These are phyloP conservation scores for Merops nubicus DNA, from an alignment of 2,113 vertebrate species.

Conservation along the genomic window DNA sequence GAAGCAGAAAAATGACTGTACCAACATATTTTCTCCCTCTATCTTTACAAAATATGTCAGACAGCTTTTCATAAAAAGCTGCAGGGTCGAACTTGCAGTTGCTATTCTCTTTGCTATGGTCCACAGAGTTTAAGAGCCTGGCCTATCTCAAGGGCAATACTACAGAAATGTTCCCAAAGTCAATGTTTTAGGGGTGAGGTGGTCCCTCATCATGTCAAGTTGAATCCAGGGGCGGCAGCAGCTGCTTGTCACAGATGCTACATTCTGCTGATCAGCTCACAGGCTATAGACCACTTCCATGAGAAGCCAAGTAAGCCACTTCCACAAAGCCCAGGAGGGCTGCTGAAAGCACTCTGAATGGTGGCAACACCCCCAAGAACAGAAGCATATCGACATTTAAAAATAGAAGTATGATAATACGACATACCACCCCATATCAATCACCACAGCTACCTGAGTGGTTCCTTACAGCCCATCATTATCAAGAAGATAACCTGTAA, in stretches of 20 bases:
- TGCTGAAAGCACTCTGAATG: background rate
- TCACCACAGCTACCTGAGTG: background rate
- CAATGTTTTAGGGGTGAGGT: background rate
- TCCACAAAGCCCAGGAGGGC: background rate
- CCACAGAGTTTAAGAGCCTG: background rate
- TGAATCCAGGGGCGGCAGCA: background rate
- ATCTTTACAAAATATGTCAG: slow-evolving; percentile 29
- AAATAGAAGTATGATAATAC: background rate
- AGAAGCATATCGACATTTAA: background rate
- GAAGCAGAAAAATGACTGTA: slow-evolving; percentile 47
- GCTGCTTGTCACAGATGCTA: background rate
- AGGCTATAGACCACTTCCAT: accelerated
- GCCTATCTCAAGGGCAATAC: background rate
- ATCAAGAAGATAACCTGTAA: background rate
- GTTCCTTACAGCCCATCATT: background rate
- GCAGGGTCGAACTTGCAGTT: background rate
- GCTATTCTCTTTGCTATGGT: background rate
- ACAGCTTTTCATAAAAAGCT: slow-evolving; percentile 19
- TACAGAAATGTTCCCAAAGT: background rate
- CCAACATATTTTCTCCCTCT: slow-evolving; percentile 23
- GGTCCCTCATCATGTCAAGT: background rate
- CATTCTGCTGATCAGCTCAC: background rate
- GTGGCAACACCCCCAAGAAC: background rate
- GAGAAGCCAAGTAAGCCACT: background rate
- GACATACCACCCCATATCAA: background rate